Percentiles rank a stretch among this genome's conserved stretches.
These are phyloP conservation scores for Microhierax caerulescens DNA, from an alignment of 2,797 vertebrate species.

Conservation along the genomic window DNA sequence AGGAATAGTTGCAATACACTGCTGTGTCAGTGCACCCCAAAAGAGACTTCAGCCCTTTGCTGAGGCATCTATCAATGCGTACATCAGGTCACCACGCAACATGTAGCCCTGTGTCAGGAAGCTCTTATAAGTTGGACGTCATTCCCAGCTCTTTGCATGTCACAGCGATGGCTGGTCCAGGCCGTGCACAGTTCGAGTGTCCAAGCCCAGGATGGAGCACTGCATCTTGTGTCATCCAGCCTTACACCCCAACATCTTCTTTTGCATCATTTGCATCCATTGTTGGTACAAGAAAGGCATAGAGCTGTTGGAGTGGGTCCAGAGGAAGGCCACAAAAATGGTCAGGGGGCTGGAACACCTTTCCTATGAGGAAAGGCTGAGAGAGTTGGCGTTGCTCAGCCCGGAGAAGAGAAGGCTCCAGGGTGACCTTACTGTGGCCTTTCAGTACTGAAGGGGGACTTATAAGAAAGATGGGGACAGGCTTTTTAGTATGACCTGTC, in stretches of 20 bases:
- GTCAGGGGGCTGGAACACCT: background rate
- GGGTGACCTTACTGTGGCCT: background rate
- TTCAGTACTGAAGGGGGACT: background rate
- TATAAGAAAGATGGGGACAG: background rate
- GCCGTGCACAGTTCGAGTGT: background rate
- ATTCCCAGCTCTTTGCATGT: background rate
- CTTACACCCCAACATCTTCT: background rate
- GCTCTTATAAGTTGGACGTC: background rate
- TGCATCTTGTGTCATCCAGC: background rate
- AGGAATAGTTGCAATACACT: background rate
- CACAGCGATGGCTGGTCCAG: background rate
- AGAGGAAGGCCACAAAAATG: background rate
- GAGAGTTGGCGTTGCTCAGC: background rate
- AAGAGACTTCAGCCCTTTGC: background rate
- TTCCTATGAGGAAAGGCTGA: background rate
- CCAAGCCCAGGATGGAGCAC: background rate
- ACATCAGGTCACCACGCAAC: background rate
- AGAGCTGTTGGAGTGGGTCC: background rate
- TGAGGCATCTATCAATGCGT: background rate
- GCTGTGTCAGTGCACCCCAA: background rate
- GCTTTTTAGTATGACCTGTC: background rate
- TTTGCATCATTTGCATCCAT: too few relatives aligned
- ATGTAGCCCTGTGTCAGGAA: rapidly evolving
- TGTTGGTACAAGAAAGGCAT: too few relatives aligned
- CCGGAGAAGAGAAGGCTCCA: background rate